Conservation (phyloP, 35 echinoderm and acorn worm genomes). For the Amphiura filiformis region DNA sequence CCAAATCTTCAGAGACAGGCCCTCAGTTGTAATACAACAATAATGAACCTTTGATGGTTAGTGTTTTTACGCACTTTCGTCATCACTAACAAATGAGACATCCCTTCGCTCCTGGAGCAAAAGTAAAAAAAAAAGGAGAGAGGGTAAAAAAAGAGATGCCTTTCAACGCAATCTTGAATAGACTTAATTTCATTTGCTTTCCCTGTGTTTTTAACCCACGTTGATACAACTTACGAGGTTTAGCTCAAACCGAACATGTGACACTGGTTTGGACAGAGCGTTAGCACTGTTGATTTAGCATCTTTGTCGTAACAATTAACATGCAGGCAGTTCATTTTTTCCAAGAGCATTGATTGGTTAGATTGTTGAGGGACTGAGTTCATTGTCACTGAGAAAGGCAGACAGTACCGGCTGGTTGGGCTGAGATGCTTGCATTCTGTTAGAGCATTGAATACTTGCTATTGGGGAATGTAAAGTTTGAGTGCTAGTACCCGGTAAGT, state of each 20-base stretch:
- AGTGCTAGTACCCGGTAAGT: neutral
- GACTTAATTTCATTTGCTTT: neutral
- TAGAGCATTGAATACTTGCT: too few relatives aligned
- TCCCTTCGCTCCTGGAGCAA: neutral
- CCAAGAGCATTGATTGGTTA: neutral
- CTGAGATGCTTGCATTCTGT: too few relatives aligned
- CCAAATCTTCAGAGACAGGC: neutral
- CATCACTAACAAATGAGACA: neutral
- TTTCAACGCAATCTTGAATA: constrained; percentile 2
- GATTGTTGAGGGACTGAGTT: neutral
- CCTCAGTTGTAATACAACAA: constrained; percentile 5
- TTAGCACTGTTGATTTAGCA: neutral
- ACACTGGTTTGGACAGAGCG: neutral
- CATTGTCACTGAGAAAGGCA: neutral
- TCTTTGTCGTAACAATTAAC: constrained; percentile 12
- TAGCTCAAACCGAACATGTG: neutral
- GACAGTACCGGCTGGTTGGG: too few relatives aligned
- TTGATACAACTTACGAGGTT: neutral
- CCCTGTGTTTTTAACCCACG: neutral
- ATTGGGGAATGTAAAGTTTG: neutral
- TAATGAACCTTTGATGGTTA: constrained; percentile 11
- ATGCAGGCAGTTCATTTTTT: neutral
- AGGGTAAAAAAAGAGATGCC: neutral
- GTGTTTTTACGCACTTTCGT: neutral
- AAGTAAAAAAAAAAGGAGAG: neutral